These are phyloP conservation scores for Paramormyrops hopkinsi DNA, from an alignment of 2,797 vertebrate species.

Conservation along the genomic window DNA sequence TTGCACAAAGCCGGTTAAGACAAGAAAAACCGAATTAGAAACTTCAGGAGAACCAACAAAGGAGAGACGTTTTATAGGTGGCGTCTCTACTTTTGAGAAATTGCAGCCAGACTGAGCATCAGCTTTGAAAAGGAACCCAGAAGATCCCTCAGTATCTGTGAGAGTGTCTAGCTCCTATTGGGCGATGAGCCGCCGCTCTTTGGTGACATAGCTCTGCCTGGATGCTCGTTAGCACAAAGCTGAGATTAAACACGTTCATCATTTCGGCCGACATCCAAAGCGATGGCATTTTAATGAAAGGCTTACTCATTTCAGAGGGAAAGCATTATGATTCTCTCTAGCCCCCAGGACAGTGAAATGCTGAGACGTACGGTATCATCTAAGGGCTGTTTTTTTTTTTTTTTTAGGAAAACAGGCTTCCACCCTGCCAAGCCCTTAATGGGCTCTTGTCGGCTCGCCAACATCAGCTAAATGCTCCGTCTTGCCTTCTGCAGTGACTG, in stretches of 20 bases:
- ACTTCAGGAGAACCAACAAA: neutral
- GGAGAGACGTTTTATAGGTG: neutral
- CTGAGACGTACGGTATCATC: neutral
- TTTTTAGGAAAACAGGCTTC: neutral
- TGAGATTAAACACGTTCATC: neutral
- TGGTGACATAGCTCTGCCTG: neutral
- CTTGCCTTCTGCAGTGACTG: neutral
- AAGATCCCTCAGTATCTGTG: neutral
- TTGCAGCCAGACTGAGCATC: neutral
- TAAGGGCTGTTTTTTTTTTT: neutral
- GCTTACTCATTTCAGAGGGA: neutral
- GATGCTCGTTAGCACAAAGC: neutral
- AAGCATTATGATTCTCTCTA: constrained; percentile 5
- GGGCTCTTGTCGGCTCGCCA: neutral
- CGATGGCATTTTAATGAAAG: constrained; percentile 22
- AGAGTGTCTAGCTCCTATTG: neutral
- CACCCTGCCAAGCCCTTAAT: neutral
- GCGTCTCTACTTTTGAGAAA: neutral
- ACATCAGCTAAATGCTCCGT: neutral
- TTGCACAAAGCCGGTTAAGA: neutral
- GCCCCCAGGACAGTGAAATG: neutral
- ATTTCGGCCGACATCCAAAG: neutral
- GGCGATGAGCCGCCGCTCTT: neutral
- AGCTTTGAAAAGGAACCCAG: neutral
- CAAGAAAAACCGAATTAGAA: neutral